phyloP scores from a whole-genome alignment of 2,888 invertebrate genomes.

The Entomobrya proxima region DNA sequence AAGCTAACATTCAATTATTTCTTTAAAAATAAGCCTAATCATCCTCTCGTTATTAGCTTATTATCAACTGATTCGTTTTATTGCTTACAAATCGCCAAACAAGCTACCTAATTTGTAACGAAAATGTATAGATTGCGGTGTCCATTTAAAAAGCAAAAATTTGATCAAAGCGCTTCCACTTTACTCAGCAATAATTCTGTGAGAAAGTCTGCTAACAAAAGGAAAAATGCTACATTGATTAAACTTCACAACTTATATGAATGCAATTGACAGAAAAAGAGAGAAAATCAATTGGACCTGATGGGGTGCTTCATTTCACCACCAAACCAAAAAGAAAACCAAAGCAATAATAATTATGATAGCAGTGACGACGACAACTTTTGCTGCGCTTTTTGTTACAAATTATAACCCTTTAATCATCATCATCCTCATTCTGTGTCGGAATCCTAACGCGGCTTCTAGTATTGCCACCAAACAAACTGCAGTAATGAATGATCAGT shows the following conservation, averaged over 20 bases:
- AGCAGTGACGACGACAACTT: constrained; percentile 42
- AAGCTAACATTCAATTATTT: background rate
- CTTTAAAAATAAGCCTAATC: background rate
- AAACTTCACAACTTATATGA: constrained; percentile 39
- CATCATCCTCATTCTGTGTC: background rate
- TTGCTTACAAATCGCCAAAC: background rate
- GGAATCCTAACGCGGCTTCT: background rate
- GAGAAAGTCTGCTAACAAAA: constrained; percentile 62
- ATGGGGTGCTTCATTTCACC: constrained; percentile 37
- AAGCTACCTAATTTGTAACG: background rate
- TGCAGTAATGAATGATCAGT: constrained; percentile 42
- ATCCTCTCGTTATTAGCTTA: background rate
- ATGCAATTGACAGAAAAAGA: constrained; percentile 48
- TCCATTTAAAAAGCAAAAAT: too few relatives aligned
- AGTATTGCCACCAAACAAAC: background rate
- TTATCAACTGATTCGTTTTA: background rate
- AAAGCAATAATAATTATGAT: constrained; percentile 18
- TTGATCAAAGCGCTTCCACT: too few relatives aligned
- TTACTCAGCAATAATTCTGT: constrained; percentile 11
- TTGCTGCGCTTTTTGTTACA: constrained; percentile 14
- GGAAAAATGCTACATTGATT: constrained; percentile 63
- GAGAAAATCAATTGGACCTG: constrained; percentile 58
- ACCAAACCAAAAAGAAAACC: background rate
- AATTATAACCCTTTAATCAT: constrained; percentile 37
- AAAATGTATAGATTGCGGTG: too few relatives aligned